Percentiles rank a stretch among this genome's conserved stretches.
phyloP scores from a whole-genome alignment of 2,113 vertebrate genomes.

The Campylomormyrus tamandua region DNA sequence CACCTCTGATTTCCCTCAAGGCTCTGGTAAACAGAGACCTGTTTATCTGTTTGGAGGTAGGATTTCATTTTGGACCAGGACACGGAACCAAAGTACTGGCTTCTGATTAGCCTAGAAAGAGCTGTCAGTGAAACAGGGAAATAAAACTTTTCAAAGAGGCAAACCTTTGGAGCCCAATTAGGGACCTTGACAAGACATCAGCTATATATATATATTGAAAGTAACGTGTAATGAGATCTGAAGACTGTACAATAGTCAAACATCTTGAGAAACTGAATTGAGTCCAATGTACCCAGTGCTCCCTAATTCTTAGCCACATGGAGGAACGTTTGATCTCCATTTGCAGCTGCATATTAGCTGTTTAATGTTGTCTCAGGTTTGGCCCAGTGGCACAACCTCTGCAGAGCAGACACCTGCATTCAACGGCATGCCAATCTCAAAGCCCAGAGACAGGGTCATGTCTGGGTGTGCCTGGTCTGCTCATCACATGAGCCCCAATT shows the following conservation, averaged over 20 bases:
- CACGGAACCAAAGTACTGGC: background rate
- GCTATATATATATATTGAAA: background rate
- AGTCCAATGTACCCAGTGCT: background rate
- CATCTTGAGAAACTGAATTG: background rate
- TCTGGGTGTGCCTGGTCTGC: background rate
- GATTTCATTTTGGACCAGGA: background rate
- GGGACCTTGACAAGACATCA: background rate
- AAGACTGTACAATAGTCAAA: background rate
- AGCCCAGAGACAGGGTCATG: background rate
- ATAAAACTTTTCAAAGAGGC: background rate
- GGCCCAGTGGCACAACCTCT: background rate
- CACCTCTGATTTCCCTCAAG: background rate
- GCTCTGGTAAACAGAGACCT: background rate
- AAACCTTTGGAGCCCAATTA: background rate
- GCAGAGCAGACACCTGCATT: background rate
- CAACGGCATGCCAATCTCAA: no score
- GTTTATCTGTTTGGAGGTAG: background rate
- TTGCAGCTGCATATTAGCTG: background rate
- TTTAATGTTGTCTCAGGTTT: background rate
- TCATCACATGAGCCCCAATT: background rate
- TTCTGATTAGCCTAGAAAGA: background rate
- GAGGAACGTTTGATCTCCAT: background rate
- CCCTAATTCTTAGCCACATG: background rate
- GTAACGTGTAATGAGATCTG: background rate
- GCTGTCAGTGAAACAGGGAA: background rate